Percentiles rank a stretch among this genome's conserved stretches.
Conservation (phyloP, 1,140 invertebrate species). For the Papilio aristodemus region DNA sequence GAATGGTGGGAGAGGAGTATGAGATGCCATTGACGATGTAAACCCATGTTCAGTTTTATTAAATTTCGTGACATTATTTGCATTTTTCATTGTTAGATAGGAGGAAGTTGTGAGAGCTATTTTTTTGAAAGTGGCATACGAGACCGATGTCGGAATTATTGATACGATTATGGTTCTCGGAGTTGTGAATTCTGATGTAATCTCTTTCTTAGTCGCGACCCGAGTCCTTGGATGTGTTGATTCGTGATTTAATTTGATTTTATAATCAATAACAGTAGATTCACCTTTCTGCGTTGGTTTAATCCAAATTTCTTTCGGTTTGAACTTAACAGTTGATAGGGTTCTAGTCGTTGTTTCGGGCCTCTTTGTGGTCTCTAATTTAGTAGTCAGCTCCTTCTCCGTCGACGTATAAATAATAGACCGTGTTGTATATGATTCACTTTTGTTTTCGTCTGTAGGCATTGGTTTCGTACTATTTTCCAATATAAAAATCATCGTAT, state of each 20-base stretch:
- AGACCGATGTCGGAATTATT: slow-evolving; percentile 74
- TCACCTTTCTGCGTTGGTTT: slow-evolving; percentile 75
- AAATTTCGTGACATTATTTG: slow-evolving; percentile 36
- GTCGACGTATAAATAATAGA: slow-evolving; percentile 41
- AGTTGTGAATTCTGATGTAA: slow-evolving; percentile 57
- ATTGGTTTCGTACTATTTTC: background rate
- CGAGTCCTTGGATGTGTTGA: slow-evolving; percentile 46
- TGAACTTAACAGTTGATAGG: slow-evolving; percentile 59
- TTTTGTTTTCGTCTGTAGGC: background rate
- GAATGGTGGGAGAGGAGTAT: slow-evolving; percentile 51
- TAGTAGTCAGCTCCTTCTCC: slow-evolving; percentile 42
- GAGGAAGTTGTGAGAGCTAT: slow-evolving; percentile 65
- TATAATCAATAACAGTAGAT: slow-evolving; percentile 55
- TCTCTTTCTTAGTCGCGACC: slow-evolving; percentile 58
- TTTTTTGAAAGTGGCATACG: slow-evolving; percentile 71
- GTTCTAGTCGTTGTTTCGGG: slow-evolving; percentile 49
- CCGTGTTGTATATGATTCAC: slow-evolving; percentile 28
- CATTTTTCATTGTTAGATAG: slow-evolving; percentile 53
- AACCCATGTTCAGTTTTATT: slow-evolving; percentile 53
- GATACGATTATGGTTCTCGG: slow-evolving; percentile 75
- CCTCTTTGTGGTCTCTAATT: slow-evolving; percentile 44
- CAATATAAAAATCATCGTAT: background rate
- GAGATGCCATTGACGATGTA: slow-evolving; percentile 55
- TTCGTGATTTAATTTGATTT: slow-evolving; percentile 56
- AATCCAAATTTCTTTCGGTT: slow-evolving; percentile 77